Conservation (phyloP, 2,888 invertebrate species). For the Erannis defoliaria region DNA sequence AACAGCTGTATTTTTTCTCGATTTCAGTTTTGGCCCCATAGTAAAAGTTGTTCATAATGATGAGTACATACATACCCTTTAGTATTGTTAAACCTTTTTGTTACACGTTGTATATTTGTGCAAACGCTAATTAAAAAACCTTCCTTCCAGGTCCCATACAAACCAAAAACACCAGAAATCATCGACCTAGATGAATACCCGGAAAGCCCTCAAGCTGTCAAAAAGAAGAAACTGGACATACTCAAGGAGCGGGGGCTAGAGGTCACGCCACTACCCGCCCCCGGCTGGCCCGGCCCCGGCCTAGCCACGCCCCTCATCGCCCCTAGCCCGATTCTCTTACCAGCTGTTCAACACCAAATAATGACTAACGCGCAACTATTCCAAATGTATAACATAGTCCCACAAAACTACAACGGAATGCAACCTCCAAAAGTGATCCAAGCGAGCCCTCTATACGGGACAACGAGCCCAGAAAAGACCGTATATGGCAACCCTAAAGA, state of each 20-base stretch:
- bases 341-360: conserved; percentile 75
- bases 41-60: no score
- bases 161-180: conserved; percentile 88
- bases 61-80: no score
- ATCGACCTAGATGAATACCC: conserved; percentile 88
- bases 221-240: conserved; percentile 91
- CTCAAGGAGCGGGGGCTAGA: conserved; percentile 91
- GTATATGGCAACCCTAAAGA: conserved; percentile 92
- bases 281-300: conserved; percentile 54
- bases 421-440: conserved; percentile 87
- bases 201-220: conserved; percentile 76
- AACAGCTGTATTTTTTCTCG: no score
- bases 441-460: conserved; percentile 88
- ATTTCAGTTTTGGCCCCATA: no score
- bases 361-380: conserved; percentile 82
- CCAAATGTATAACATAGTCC: conserved; percentile 75
- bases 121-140: no score
- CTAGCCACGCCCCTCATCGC: conserved; percentile 44
- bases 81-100: no score
- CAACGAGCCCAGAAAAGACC: conserved; percentile 85
- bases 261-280: conserved; percentile 88
- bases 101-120: no score
- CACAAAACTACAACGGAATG: conserved; percentile 63
- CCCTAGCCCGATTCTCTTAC: conserved; percentile 63
- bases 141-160: conserved; percentile 82